phyloP scores from a whole-genome alignment of 2,888 invertebrate genomes.

The Brachypterus glaber region DNA sequence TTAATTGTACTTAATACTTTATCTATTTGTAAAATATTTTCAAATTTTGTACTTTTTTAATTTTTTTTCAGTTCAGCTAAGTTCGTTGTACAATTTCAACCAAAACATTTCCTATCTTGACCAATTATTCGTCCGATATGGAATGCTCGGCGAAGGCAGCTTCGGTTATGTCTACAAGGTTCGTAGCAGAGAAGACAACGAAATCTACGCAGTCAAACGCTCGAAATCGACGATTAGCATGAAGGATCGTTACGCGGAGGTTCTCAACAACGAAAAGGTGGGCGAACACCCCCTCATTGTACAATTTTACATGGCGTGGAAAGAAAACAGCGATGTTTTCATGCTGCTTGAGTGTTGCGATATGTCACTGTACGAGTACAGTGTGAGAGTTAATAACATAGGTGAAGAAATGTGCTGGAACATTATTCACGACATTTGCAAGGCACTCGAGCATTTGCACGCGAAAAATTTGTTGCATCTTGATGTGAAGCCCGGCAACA shows the following conservation, averaged over 20 bases:
- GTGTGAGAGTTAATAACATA: slow-evolving; percentile 47
- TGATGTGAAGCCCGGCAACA: slow-evolving; percentile 71
- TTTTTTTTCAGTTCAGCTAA: slow-evolving; percentile 26
- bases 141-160: slow-evolving; percentile 61
- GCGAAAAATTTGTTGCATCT: slow-evolving; percentile 58
- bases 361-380: slow-evolving; percentile 50
- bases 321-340: slow-evolving; percentile 56
- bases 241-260: slow-evolving; percentile 52
- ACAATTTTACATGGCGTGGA: slow-evolving; percentile 60
- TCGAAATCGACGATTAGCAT: slow-evolving; percentile 51
- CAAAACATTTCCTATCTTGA: slow-evolving; percentile 49
- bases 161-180: slow-evolving; percentile 68
- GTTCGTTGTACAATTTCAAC: slow-evolving; percentile 37
- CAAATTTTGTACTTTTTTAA: too few species aligned
- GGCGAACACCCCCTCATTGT: slow-evolving; percentile 60
- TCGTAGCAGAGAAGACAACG: slow-evolving; percentile 53
- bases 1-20: too few species aligned
- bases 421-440: slow-evolving; percentile 53
- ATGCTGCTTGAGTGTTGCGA: slow-evolving; percentile 64
- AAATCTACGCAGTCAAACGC: slow-evolving; percentile 62
- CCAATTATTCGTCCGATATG: slow-evolving; percentile 54
- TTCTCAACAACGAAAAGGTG: slow-evolving; percentile 57
- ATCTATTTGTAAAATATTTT: too few species aligned
- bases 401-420: slow-evolving; percentile 56
- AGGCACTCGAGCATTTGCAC: slow-evolving; percentile 60